Conservation (phyloP, 2,888 invertebrate genomes). For the Actias luna region DNA sequence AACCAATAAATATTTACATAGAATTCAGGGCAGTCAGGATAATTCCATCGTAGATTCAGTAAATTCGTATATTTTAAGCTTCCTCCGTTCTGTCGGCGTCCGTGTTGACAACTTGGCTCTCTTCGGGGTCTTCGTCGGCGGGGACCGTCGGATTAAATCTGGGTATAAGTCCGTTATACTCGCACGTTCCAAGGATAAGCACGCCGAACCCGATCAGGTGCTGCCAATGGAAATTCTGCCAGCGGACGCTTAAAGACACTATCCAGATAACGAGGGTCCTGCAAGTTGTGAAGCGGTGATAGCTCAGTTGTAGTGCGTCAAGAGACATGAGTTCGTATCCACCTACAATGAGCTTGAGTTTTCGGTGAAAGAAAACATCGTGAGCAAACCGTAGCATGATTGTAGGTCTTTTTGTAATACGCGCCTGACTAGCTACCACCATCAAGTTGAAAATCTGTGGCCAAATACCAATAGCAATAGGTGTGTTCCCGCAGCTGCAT, state of each 20-base stretch:
- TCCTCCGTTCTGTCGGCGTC: constrained; percentile 29
- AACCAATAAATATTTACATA: neutral
- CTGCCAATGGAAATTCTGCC: constrained; percentile 91
- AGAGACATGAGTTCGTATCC: no score
- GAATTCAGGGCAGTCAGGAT: neutral
- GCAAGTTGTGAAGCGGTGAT: constrained; percentile 27
- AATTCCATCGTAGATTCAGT: neutral
- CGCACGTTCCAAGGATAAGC: constrained; percentile 90
- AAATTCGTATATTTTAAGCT: neutral
- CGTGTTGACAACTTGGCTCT: constrained; percentile 34
- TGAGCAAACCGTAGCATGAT: no score
- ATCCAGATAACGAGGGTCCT: constrained; percentile 95
- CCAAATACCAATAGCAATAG: no score
- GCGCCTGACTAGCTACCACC: no score
- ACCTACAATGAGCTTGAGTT: no score
- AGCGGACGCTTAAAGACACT: constrained; percentile 86
- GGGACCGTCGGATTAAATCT: constrained; percentile 34
- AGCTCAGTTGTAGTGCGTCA: no score
- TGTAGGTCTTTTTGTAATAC: no score
- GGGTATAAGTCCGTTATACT: constrained; percentile 87
- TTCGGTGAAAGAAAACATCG: no score
- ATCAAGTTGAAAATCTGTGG: no score
- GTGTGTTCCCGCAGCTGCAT: no score
- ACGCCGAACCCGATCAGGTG: constrained; percentile 90
- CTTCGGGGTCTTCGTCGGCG: constrained; percentile 26